These are phyloP conservation scores for Lycaon pictus DNA, from an alignment of 2,113 vertebrate genomes.

Conservation along the genomic window DNA sequence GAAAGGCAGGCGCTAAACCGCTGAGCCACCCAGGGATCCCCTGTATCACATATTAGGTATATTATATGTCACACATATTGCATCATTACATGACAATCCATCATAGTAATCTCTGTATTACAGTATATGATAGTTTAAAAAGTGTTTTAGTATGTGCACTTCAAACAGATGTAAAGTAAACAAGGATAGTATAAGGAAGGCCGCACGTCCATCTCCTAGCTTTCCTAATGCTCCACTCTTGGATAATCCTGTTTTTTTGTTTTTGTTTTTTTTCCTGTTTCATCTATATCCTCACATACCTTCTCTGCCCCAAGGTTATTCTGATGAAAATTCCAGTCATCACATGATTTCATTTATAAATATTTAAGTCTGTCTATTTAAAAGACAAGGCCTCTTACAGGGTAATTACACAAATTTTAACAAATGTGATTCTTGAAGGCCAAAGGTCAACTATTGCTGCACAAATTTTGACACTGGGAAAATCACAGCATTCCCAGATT, in stretches of 20 bases:
- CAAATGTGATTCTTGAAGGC: background rate
- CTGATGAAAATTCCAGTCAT: background rate
- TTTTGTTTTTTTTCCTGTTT: background rate
- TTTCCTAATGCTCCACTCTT: background rate
- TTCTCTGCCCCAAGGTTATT: background rate
- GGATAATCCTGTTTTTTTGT: background rate
- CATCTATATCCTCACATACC: background rate
- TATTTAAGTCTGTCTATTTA: background rate
- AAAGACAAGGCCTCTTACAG: background rate
- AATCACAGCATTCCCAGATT: background rate
- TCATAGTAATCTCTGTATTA: background rate
- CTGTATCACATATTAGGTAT: background rate
- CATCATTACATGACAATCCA: background rate
- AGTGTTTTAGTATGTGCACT: background rate
- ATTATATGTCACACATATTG: background rate
- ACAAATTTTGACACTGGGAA: background rate
- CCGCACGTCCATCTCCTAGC: background rate
- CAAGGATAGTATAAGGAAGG: background rate
- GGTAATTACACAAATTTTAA: background rate
- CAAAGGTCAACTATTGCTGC: background rate
- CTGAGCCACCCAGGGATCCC: no score
- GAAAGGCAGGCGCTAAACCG: no score
- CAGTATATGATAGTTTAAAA: background rate
- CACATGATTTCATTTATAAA: slow-evolving; percentile 3
- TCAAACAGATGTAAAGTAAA: background rate